phyloP scores from a whole-genome alignment of 2,888 invertebrate species.

The Panopea generosa region DNA sequence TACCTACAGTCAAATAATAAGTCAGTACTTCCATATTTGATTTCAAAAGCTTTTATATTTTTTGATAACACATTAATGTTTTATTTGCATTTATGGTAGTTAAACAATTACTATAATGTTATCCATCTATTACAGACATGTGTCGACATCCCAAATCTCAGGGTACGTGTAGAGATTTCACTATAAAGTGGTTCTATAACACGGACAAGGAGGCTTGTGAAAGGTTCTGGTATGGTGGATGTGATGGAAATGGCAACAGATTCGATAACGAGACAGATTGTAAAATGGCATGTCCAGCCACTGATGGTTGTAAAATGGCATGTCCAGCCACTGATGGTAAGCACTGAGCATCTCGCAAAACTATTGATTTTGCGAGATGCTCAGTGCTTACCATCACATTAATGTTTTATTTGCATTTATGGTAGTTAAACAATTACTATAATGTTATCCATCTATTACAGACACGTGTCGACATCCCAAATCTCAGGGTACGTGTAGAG shows the following conservation, averaged over 20 bases:
- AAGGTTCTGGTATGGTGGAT: conserved; percentile 89
- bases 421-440: too few relatives aligned
- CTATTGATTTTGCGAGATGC: too few relatives aligned
- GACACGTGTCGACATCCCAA: neutral
- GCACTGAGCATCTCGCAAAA: too few relatives aligned
- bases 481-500: conserved; percentile 61
- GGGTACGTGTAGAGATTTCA: conserved; percentile 72
- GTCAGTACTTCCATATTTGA: too few relatives aligned
- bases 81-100: too few relatives aligned
- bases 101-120: too few relatives aligned
- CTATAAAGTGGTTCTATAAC: conserved; percentile 78
- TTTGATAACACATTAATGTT: too few relatives aligned
- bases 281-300: conserved; percentile 85
- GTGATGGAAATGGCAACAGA: conserved; percentile 83
- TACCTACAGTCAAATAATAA: too few relatives aligned
- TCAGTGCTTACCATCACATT: too few relatives aligned
- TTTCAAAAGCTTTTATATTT: too few relatives aligned
- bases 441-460: neutral
- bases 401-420: too few relatives aligned
- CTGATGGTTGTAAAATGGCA: conserved; percentile 90
- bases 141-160: neutral
- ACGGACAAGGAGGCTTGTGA: conserved; percentile 88
- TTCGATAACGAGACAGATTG: conserved; percentile 95
- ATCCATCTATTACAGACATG: neutral
- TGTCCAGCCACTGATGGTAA: too few relatives aligned